These are phyloP conservation scores for Bubalus kerabau DNA, from an alignment of 2,113 vertebrate species.

Conservation along the genomic window DNA sequence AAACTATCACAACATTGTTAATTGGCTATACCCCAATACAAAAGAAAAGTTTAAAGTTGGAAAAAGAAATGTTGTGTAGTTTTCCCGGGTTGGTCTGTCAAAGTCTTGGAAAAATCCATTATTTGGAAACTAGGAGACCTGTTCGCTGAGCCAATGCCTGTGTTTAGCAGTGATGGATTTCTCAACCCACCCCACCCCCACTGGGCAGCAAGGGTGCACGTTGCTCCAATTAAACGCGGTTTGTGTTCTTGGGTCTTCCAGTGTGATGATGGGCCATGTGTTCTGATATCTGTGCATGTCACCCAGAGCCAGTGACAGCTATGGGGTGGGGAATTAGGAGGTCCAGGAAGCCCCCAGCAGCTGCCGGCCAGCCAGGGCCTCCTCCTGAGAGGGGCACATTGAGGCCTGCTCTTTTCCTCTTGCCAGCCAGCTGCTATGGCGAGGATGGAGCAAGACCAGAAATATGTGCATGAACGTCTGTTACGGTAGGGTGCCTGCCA, in stretches of 20 bases:
- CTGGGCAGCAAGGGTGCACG: background rate
- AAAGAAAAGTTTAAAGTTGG: background rate
- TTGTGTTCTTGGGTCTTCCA: background rate
- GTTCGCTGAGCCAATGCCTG: background rate
- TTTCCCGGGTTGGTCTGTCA: background rate
- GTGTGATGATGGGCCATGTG: conserved; percentile 1
- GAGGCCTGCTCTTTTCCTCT: background rate
- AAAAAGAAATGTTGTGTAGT: background rate
- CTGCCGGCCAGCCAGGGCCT: rapidly evolving
- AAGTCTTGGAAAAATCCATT: background rate
- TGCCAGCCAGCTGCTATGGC: rapidly evolving
- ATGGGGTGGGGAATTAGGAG: background rate
- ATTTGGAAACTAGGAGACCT: background rate
- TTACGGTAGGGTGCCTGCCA: background rate
- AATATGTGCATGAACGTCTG: background rate
- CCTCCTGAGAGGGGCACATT: background rate
- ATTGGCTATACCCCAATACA: background rate
- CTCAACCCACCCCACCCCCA: background rate
- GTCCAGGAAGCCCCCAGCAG: background rate
- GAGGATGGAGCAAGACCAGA: background rate
- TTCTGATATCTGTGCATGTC: background rate
- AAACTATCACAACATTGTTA: background rate
- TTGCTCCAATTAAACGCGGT: background rate
- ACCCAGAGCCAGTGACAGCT: conserved; percentile 29
- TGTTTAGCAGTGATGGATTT: background rate